Conservation (phyloP, 2,797 vertebrate species). For the Sebastes itinus region DNA sequence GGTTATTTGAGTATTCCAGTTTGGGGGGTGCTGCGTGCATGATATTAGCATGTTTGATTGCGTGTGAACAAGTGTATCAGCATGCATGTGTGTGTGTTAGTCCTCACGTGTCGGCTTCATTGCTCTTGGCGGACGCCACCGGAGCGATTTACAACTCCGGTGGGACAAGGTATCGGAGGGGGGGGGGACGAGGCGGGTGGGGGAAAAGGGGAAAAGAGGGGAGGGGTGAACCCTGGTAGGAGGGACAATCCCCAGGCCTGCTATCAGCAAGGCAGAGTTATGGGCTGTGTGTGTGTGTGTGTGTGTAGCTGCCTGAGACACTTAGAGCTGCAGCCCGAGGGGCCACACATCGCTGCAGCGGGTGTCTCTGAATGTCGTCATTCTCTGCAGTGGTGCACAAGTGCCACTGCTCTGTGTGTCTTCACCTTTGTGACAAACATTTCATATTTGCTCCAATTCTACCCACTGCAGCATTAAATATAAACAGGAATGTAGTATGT, state of each 20-base stretch:
- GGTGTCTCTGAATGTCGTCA: conserved; percentile 69
- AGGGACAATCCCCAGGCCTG: conserved; percentile 46
- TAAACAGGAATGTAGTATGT: too few relatives aligned
- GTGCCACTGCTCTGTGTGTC: not conserved
- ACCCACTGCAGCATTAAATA: too few relatives aligned
- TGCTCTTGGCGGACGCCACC: conserved; percentile 34
- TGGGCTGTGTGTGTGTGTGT: conserved; percentile 13
- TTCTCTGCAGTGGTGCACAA: conserved; percentile 49
- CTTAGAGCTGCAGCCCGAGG: conserved; percentile 31
- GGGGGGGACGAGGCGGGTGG: not conserved
- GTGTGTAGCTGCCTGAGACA: conserved; percentile 38
- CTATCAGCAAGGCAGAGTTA: conserved; percentile 51
- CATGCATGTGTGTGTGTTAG: not conserved
- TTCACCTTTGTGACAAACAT: not conserved
- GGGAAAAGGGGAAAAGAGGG: not conserved
- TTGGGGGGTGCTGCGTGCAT: not conserved
- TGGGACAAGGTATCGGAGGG: conserved; percentile 38
- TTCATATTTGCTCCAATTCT: too few relatives aligned
- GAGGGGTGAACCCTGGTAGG: not conserved
- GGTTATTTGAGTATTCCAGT: not conserved
- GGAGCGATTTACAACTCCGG: conserved; percentile 48
- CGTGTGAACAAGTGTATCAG: conserved; percentile 12
- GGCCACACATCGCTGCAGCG: conserved; percentile 30
- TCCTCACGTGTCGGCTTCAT: conserved; percentile 41
- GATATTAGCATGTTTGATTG: conserved; percentile 12